Evolutionary conservation across 2,113 vertebrate species (phyloP), one percentile per base, ranked within the genome.

Genomic region (Delphinus delphis): DNA sequence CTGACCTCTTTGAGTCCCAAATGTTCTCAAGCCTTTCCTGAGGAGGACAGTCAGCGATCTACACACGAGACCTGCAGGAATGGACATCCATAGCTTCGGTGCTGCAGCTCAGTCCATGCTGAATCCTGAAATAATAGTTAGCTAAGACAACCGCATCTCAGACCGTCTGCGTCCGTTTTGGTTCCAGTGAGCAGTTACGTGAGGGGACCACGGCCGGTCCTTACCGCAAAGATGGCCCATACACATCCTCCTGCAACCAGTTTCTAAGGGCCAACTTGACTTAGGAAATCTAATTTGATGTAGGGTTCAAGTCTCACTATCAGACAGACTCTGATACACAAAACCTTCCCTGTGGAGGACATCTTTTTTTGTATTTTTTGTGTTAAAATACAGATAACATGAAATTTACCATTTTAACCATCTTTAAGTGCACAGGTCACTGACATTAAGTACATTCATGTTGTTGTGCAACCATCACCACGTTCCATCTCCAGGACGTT

Each of bases 1-100:
- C 77, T 3, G 36, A n/a, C 58, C 67, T 15, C 2, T 17, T 6
- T 6, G 65, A 20, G 41, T 26, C 33, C 44, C 28, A 1, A 10
- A 28, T 53, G 41, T 25, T 33, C 86, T 47, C 3, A 0, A 6
- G 58, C 68, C 17, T 18, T 36, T 74, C 58, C 44, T 4, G 13
- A 36, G 68, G 36, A 53, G 9, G 33, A 5, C 41, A 15, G 28
- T 33, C 25, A 3, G 31, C 20, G 31, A 25, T 1, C 3, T 6
- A 0, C 3, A 0, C 0, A 10, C 0, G 79, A 14, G 53, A 14
- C 11, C n/a, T 0, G 14, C n/a, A 62, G 53, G 13, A 6, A 17
- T 0, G 2, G 10, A 44, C 7, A 1, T 1, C 76, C 25, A 9
- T 5, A 0, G 15, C 21, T 33, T 26, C 26, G 0, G 28, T 0